phyloP scores from a whole-genome alignment of 2,797 vertebrate species.

The Gorsachius magnificus region DNA sequence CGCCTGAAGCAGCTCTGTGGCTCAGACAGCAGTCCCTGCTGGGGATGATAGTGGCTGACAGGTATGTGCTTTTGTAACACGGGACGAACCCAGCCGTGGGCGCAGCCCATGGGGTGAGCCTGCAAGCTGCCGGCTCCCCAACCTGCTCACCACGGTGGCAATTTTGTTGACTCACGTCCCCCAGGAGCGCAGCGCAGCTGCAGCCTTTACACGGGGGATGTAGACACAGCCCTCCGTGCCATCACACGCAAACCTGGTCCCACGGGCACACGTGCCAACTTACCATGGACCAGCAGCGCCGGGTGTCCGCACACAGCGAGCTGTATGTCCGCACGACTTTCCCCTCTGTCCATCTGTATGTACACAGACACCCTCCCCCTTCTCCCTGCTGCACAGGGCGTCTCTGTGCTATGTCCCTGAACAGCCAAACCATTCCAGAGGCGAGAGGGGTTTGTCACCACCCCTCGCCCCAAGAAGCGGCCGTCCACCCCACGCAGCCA shows the following conservation, averaged over 20 bases:
- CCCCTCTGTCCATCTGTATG: too few relatives aligned
- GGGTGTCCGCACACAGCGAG: rapidly evolving
- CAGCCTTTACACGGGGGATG: neutral
- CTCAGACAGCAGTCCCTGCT: neutral
- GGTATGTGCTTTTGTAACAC: neutral
- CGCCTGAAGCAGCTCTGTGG: neutral
- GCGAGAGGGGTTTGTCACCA: neutral
- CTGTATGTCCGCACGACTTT: rapidly evolving
- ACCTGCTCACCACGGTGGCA: rapidly evolving
- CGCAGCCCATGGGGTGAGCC: neutral
- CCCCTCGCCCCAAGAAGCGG: rapidly evolving
- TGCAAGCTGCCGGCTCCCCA: neutral
- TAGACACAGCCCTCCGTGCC: neutral
- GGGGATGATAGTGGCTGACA: neutral
- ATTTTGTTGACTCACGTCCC: neutral
- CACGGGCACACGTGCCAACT: rapidly evolving
- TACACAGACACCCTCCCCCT: too few relatives aligned
- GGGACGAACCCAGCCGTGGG: neutral
- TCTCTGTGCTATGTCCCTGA: neutral
- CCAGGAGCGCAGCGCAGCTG: neutral
- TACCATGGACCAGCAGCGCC: rapidly evolving
- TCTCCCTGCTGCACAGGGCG: neutral
- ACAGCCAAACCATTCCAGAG: neutral
- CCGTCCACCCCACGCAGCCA: rapidly evolving
- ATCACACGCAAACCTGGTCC: rapidly evolving